Base-by-base conservation (phyloP, 2,797 vertebrate genomes). In the Molossus molossus region DNA sequence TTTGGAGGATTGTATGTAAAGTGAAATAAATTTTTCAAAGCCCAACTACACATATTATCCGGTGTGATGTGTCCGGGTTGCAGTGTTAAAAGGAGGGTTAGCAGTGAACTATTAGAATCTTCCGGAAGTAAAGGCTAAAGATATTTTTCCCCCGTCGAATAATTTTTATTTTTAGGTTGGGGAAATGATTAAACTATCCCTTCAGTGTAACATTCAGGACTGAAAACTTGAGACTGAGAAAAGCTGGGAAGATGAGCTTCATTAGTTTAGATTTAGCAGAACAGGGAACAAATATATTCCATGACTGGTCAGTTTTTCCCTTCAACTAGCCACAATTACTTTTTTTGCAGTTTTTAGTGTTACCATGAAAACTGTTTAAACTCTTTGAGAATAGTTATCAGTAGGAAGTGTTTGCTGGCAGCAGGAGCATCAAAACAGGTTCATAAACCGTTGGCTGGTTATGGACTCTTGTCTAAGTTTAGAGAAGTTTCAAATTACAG, bases 1-100 rank as follows among this genome's bases (percentile, higher is more conserved):
- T 95, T 96, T 84, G 82, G 96, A 94, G 81, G 93, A 27, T 87
- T 73, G 33, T 15, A 60, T 72, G 89, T 88, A 4, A 73, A 80
- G 15, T 79, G 72, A 90, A 91, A 90, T 58, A 94, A 70, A 98
- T 96, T 94, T 88, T 20, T 94, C 91, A 27, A 85, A 96, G 90
- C 88, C 5, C 69, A 95, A 93, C 75, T 84, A 69, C 64, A 23
- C 50, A 48, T 25, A 64, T 91, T 27, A 67, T 58, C 67, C 64
- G 40, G 73, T 33, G 50, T 62, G 70, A n/a, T 88, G 58, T 57
- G 77, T 64, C 86, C 94, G 93, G 95, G 92, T 95, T 72, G 82
- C 83, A 15, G 88, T 58, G 76, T 57, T 50, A 64, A 67, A 80
- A 84, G 85, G 90, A 83, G 73, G 79, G 27, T 89, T 90, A 86